A percentile compares a stretch with the other conserved stretches of the same genome.
These are phyloP conservation scores for Parapsyche elsis DNA, from an alignment of 1,140 invertebrate species.

Conservation along the genomic window DNA sequence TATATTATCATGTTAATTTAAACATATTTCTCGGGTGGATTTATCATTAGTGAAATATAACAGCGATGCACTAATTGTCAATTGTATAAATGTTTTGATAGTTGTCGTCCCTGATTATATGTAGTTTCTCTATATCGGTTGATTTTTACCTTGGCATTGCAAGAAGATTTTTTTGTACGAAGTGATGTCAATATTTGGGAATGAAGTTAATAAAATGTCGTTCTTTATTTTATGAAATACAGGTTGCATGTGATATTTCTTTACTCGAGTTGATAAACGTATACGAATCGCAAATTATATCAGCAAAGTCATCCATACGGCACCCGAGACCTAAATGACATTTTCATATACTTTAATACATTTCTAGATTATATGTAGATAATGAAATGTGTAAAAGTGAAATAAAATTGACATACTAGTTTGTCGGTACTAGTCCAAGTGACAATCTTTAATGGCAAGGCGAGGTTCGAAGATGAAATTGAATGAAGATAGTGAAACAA, in stretches of 20 bases:
- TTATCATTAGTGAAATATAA: slow-evolving; percentile 60
- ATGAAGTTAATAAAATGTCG: neutral
- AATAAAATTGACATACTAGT: too few species aligned
- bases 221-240: neutral
- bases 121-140: slow-evolving; percentile 51
- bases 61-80: slow-evolving; percentile 62
- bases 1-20: neutral
- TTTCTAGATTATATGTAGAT: too few species aligned
- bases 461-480: too few species aligned
- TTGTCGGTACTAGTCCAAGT: too few species aligned
- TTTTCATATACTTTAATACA: neutral
- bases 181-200: neutral
- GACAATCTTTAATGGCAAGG: too few species aligned
- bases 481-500: too few species aligned
- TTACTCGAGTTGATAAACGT: neutral
- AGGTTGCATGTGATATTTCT: neutral
- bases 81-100: slow-evolving; percentile 63
- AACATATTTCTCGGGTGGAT: slow-evolving; percentile 23
- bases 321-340: slow-evolving; percentile 61
- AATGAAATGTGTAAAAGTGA: too few species aligned
- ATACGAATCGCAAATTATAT: slow-evolving; percentile 55
- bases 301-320: slow-evolving; percentile 64
- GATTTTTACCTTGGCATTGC: neutral
- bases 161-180: neutral
- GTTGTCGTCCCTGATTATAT: slow-evolving; percentile 61